Evolutionary conservation across 2,888 invertebrate genomes (phyloP), one percentile per base, ranked within the genome.

Genomic region (Torymus auratus): DNA sequence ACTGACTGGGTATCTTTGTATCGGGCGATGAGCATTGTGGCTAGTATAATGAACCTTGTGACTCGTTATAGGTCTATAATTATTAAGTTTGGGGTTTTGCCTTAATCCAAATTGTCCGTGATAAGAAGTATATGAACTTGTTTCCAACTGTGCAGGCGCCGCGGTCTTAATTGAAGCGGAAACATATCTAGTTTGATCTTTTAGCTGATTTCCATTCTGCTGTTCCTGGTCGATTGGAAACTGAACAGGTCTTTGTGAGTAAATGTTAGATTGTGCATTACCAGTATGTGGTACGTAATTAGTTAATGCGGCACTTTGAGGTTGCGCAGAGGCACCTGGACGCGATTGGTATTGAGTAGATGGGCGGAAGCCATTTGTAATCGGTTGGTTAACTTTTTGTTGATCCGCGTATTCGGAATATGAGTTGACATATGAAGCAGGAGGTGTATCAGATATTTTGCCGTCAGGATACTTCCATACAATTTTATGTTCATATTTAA

Each of bases 391-490:
- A 1, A 52, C 2, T 62, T 60, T 78, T 10, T 70, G 58, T 28
- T 65, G 72, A 0, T 69, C 68, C 2, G 65, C 28, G 53, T 71
- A 83, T 50, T 85, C 83, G 4, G 84, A 56, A 69, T 84, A 84
- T 4, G 81, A 68, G 56, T 83, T 82, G 0, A 55, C 73, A 60
- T 88, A 90, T 2, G 90, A 87, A 2, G 82, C 75, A 0, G 91
- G 89, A 1, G 89, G 88, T 0, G 84, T 83, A 5, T 89, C 87
- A 0, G 88, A 88, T 3, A 90, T 85, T 61, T 87, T 86, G 0
- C 91, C 91, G 81, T 91, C 89, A 0, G 90, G 89, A 83, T 91
- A 91, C 60, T 90, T 91, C 91, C 91, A 91, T n/a, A 89, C 86
- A 3, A 90, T 87, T 69, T 89, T 91, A 67, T 91, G 89, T 76